Evolutionary conservation across 2,797 vertebrate species (phyloP), one percentile per base, ranked within the genome.

Genomic region (Pangasius krempfi): DNA sequence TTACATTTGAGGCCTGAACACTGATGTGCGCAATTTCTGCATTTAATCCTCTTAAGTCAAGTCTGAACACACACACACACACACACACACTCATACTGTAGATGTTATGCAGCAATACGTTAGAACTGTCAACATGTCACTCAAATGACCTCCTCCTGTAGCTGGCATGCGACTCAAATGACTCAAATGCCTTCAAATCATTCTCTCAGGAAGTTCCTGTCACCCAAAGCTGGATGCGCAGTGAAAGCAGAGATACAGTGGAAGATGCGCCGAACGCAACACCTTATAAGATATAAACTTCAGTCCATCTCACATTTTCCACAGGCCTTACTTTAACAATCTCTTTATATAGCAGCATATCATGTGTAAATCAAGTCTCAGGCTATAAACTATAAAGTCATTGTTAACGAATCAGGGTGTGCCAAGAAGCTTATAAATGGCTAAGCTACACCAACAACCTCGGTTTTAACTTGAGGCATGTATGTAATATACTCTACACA

Each of bases 171-270:
- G 70, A 88, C 72, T 56, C 56, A 56, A 62, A 52, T 81, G 79
- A 68, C 75, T 22, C 25, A n/a, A 44, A 44, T 44, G 44, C 52
- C 47, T 30, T 85, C 58, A 44, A 62, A 33, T 89, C 30, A 37
- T 44, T 86, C 82, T 47, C 70, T 72, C 78, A 56, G 88, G 88
- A 89, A 86, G 84, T 84, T 84, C 72, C 50, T 75, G 84, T 88
- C 86, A 86, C 30, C 30, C 60, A 84, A 90, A 75, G 62, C 64
- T 78, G n/a, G 85, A 89, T 73, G 52, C 27, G 12, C 30, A 22
- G 60, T 60, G 52, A 88, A 90, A 88, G 56, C 40, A 44, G 87
- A 85, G 75, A 87, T 30, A 80, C 25, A 56, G 9, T 56, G 52
- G 80, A 80, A 58, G 85, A 33, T 22, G 13, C 12, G 2, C 25